Conservation (phyloP, 2,888 invertebrate genomes). For the Thereva nobilitata region DNA sequence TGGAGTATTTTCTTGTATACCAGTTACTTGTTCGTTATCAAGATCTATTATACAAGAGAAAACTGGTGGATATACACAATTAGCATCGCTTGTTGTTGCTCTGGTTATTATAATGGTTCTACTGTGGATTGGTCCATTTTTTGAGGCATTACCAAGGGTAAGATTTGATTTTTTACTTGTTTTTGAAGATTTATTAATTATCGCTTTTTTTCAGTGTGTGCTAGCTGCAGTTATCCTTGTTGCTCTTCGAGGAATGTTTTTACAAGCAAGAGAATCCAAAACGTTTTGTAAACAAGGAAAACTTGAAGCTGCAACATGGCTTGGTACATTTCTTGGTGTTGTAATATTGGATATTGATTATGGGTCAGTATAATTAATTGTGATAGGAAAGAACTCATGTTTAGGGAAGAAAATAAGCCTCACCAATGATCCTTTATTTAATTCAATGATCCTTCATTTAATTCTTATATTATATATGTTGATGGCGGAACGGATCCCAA, state of each 20-base stretch:
- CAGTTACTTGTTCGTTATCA: conserved; percentile 68
- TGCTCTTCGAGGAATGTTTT: conserved; percentile 76
- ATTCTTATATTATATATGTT: too few relatives aligned
- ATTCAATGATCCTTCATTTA: too few relatives aligned
- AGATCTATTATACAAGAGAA: conserved; percentile 74
- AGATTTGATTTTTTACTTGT: too few relatives aligned
- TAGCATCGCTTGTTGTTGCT: conserved; percentile 77
- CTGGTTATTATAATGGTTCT: conserved; percentile 71
- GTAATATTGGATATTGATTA: conserved; percentile 77
- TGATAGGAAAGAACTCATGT: neutral
- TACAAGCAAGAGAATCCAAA: conserved; percentile 69
- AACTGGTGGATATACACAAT: conserved; percentile 79
- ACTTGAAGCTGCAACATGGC: conserved; percentile 73
- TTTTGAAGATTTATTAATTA: too few relatives aligned
- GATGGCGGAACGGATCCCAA: too few relatives aligned
- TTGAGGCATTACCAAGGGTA: conserved; percentile 74
- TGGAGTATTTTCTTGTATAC: conserved; percentile 69
- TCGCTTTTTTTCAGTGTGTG: conserved; percentile 60
- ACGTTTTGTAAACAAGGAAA: conserved; percentile 68
- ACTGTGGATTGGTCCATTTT: conserved; percentile 79
- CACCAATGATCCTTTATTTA: too few relatives aligned
- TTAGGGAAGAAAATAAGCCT: too few relatives aligned
- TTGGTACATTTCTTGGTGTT: conserved; percentile 72
- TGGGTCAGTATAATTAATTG: conserved; percentile 61
- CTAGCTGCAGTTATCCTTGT: conserved; percentile 72